A percentile compares a stretch with the other conserved stretches of the same genome.
These are phyloP conservation scores for Cheilinus undulatus DNA, from an alignment of 2,113 vertebrate species.

Conservation along the genomic window DNA sequence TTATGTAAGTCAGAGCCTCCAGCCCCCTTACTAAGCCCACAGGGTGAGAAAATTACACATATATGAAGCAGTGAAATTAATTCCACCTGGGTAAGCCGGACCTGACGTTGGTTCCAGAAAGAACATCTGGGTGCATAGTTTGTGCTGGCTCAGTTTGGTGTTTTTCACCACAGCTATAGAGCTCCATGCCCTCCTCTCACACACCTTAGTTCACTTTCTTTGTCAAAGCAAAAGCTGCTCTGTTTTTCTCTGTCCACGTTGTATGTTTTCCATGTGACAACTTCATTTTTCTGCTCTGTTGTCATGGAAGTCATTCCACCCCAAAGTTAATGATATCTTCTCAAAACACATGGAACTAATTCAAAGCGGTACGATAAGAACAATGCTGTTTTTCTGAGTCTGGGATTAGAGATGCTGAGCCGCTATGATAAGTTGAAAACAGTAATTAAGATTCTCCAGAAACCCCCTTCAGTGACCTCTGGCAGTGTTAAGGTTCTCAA, in stretches of 20 bases:
- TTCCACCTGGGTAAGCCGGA: slow-evolving; percentile 48
- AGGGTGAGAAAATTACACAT: slow-evolving; percentile 34
- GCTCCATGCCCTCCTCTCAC: slow-evolving; percentile 22
- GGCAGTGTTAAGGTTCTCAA: slow-evolving; percentile 18
- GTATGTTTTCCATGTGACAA: slow-evolving; percentile 5
- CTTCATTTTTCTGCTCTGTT: not conserved
- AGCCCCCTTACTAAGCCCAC: slow-evolving; percentile 12
- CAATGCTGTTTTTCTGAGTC: slow-evolving; percentile 6
- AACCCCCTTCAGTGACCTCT: slow-evolving; percentile 16
- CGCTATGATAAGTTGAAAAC: slow-evolving; percentile 17
- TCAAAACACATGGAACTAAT: slow-evolving; percentile 5
- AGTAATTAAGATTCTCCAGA: slow-evolving; percentile 40
- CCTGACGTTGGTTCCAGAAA: slow-evolving; percentile 29
- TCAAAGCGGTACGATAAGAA: not conserved
- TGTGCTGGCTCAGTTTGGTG: slow-evolving; percentile 54
- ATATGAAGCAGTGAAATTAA: slow-evolving; percentile 37
- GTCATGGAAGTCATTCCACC: slow-evolving; percentile 1
- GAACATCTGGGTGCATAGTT: slow-evolving; percentile 60
- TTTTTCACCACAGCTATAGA: slow-evolving; percentile 45
- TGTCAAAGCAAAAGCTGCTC: not conserved
- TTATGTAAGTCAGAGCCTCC: slow-evolving; percentile 19
- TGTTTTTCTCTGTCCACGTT: not conserved
- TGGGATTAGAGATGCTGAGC: slow-evolving; percentile 30
- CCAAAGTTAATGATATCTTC: slow-evolving; percentile 2
- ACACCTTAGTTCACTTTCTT: slow-evolving; percentile 32